These are phyloP conservation scores for Pyrrhia umbra DNA, from an alignment of 2,888 invertebrate species.

Conservation along the genomic window DNA sequence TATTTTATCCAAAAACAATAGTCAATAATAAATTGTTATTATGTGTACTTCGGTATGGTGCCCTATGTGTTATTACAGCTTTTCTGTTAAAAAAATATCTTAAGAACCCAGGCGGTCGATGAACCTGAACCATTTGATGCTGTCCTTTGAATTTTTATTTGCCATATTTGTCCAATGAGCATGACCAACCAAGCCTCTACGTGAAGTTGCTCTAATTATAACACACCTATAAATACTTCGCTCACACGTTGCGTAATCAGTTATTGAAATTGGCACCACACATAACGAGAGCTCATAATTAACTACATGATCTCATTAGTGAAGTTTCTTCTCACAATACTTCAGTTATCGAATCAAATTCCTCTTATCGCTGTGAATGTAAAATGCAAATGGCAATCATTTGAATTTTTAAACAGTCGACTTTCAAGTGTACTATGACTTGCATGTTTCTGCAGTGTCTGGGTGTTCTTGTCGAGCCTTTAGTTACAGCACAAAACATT, in stretches of 20 bases:
- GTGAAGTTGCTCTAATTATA: constrained; percentile 49
- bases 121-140: neutral
- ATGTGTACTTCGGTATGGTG: too few relatives aligned
- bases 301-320: constrained; percentile 36
- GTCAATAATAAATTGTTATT: too few relatives aligned
- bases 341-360: constrained; percentile 33
- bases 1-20: too few relatives aligned
- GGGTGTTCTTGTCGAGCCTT: constrained; percentile 41
- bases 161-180: constrained; percentile 20
- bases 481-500: constrained; percentile 69
- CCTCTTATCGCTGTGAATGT: constrained; percentile 21
- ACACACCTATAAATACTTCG: constrained; percentile 45
- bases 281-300: constrained; percentile 35
- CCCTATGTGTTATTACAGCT: too few relatives aligned
- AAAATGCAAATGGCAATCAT: constrained; percentile 22
- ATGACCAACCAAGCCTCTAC: constrained; percentile 7
- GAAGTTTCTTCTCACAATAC: constrained; percentile 26
- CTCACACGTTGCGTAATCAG: constrained; percentile 49
- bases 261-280: constrained; percentile 58
- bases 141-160: neutral
- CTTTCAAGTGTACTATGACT: constrained; percentile 28
- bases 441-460: constrained; percentile 26
- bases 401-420: constrained; percentile 22
- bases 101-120: too few relatives aligned
- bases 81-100: too few relatives aligned